phyloP scores from a whole-genome alignment of 2,888 invertebrate species.

The Bedellia somnulentella region DNA sequence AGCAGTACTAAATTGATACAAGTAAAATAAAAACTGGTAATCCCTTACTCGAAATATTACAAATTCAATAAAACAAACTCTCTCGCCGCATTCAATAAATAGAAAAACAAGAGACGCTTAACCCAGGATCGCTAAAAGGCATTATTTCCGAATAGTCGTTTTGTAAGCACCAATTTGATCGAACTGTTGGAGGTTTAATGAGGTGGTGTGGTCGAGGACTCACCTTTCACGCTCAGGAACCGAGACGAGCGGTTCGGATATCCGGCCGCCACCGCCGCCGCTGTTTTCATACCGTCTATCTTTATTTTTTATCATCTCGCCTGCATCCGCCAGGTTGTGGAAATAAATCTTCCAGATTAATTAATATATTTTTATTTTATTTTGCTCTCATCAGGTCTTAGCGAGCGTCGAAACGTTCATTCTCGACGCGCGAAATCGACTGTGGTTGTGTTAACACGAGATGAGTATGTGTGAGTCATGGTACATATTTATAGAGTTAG shows the following conservation, averaged over 20 bases:
- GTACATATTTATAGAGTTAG: no score
- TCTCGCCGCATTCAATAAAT: no score
- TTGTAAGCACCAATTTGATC: slow-evolving; percentile 22
- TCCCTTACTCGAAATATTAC: no score
- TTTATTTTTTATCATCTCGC: slow-evolving; percentile 37
- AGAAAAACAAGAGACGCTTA: no score
- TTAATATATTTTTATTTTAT: slow-evolving; percentile 9
- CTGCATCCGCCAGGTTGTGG: no score
- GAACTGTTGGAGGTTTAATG: slow-evolving; percentile 45
- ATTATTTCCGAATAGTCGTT: no score
- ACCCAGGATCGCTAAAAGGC: no score
- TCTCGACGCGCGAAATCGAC: slow-evolving; percentile 21
- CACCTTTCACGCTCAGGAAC: slow-evolving; percentile 58
- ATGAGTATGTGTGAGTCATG: slow-evolving; percentile 3
- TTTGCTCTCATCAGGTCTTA: slow-evolving; percentile 5
- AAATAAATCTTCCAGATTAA: no score
- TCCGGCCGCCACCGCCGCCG: slow-evolving; percentile 36
- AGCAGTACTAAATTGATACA: no score
- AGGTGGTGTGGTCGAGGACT: slow-evolving; percentile 41
- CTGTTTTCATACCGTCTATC: slow-evolving; percentile 44
- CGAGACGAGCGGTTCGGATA: slow-evolving; percentile 37
- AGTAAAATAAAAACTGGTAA: no score
- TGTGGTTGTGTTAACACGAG: slow-evolving; percentile 15
- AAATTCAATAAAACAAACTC: no score
- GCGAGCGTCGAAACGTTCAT: slow-evolving; percentile 15